phyloP scores from a whole-genome alignment of 2,797 vertebrate species.

The Danio jaintianensis region DNA sequence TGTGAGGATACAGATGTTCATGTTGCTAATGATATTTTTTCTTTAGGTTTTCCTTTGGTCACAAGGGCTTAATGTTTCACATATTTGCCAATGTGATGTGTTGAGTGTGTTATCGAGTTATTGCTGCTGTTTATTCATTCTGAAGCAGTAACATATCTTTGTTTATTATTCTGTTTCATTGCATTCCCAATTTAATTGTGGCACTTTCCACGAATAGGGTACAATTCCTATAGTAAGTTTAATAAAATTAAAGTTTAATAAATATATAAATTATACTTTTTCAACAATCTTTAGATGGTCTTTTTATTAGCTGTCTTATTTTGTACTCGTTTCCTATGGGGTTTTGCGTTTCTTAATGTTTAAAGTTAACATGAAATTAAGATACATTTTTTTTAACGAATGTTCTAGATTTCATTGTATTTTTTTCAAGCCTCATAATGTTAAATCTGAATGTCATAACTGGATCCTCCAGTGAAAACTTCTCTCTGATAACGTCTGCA shows the following conservation, averaged over 20 bases:
- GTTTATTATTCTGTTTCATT: not conserved
- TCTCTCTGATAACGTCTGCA: not conserved
- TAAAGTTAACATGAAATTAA: not conserved
- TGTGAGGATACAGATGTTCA: constrained; percentile 6
- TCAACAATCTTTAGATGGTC: not conserved
- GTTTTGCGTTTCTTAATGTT: not conserved
- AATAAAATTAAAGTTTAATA: no score
- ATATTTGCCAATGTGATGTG: not conserved
- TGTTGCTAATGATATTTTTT: not conserved
- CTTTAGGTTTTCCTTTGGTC: not conserved
- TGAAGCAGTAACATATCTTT: no score
- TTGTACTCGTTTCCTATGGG: not conserved
- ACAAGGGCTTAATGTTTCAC: not conserved
- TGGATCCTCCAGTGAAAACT: not conserved
- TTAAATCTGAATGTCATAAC: not conserved
- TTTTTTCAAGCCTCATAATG: not conserved
- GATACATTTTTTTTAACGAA: not conserved
- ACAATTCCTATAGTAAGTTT: not conserved
- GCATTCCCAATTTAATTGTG: not conserved
- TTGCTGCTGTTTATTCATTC: not conserved
- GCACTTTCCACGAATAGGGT: not conserved
- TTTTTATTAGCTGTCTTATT: not conserved
- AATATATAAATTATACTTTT: not conserved
- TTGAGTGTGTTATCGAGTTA: not conserved
- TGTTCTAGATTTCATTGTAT: not conserved